phyloP scores from a whole-genome alignment of 2,113 vertebrate genomes.

The Phaethon lepturus region DNA sequence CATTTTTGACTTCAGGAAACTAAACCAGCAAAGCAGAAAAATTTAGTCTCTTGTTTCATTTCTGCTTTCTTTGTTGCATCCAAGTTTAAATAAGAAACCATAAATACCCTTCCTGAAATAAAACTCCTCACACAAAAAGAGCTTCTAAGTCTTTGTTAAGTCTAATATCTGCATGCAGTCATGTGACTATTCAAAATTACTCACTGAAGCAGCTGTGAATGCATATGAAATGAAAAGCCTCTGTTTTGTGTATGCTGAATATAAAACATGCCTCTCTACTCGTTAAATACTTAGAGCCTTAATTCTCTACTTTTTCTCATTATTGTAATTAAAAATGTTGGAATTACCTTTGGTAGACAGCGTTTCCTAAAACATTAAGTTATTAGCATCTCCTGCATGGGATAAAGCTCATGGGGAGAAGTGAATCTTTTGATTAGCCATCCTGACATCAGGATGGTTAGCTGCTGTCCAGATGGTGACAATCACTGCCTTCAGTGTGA shows the following conservation, averaged over 20 bases:
- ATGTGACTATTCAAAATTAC: slow-evolving; percentile 31
- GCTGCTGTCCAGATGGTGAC: background rate
- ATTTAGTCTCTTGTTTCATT: background rate
- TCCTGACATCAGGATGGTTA: background rate
- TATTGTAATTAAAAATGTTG: background rate
- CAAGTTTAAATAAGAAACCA: slow-evolving; percentile 39
- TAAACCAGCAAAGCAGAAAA: slow-evolving; percentile 20
- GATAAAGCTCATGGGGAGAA: background rate
- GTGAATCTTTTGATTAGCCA: background rate
- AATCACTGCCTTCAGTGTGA: background rate
- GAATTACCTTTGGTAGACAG: background rate
- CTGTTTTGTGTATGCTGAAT: slow-evolving; percentile 3
- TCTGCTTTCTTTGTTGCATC: slow-evolving; percentile 27
- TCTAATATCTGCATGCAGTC: slow-evolving; percentile 9
- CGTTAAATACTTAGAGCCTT: background rate
- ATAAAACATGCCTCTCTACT: background rate
- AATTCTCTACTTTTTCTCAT: background rate
- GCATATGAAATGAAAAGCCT: background rate
- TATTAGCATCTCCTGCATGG: background rate
- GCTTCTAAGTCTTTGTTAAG: slow-evolving; percentile 6
- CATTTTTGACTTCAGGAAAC: background rate
- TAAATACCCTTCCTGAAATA: slow-evolving; percentile 57
- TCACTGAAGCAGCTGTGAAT: slow-evolving; percentile 35
- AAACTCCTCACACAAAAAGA: background rate
- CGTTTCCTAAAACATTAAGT: background rate